Percentiles rank a stretch among this genome's conserved stretches.
Conservation (phyloP, 2,888 invertebrate species). For the Chalcis sispes region DNA sequence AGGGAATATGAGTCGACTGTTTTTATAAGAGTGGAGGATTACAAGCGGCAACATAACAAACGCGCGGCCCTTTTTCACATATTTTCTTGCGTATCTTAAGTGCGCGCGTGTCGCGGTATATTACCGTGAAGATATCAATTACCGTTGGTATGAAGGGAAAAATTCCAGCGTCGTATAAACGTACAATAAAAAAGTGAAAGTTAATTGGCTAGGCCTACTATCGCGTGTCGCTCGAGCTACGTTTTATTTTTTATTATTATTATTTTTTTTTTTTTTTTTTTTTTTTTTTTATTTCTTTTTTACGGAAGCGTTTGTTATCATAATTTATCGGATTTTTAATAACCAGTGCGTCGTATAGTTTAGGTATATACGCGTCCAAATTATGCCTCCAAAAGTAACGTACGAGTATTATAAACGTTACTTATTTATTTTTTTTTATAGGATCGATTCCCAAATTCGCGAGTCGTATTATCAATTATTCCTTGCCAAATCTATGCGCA, state of each 20-base stretch:
- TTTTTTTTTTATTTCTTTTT: too few species aligned
- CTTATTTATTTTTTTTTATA: not conserved
- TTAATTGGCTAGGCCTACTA: slow-evolving; percentile 54
- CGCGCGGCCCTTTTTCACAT: slow-evolving; percentile 9
- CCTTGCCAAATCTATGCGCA: slow-evolving; percentile 2
- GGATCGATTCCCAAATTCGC: not conserved
- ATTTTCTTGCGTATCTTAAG: not conserved
- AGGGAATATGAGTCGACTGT: too few species aligned
- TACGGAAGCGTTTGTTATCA: slow-evolving; percentile 43
- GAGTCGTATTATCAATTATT: not conserved
- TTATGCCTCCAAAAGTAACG: not conserved
- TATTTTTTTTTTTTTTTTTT: too few species aligned
- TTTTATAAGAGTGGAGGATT: not conserved
- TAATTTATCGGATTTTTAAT: slow-evolving; percentile 28
- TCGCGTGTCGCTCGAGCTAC: slow-evolving; percentile 29
- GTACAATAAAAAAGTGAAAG: slow-evolving; percentile 50
- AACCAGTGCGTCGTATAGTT: slow-evolving; percentile 17
- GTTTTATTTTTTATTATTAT: too few species aligned
- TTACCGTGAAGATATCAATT: slow-evolving; percentile 53
- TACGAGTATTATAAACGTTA: too few species aligned
- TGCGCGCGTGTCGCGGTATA: slow-evolving; percentile 18
- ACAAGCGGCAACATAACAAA: slow-evolving; percentile 16
- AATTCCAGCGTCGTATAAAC: not conserved
- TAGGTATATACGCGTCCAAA: not conserved
- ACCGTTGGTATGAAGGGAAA: slow-evolving; percentile 3